Conservation (phyloP, 2,797 vertebrate species). For the Sphaeramia orbicularis region DNA sequence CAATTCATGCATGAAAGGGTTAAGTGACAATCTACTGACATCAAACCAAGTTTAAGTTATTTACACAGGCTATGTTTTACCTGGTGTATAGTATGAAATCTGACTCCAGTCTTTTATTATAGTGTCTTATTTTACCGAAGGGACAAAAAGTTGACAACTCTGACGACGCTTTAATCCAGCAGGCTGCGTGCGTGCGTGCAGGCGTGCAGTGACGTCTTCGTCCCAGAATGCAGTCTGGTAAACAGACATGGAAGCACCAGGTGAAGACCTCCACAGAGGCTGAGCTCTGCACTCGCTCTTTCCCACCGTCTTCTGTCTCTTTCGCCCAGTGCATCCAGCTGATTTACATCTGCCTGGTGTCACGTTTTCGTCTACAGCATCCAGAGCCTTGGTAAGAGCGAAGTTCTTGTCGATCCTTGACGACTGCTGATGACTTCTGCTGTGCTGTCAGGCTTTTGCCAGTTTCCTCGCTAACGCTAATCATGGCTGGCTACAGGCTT, state of each 20-base stretch:
- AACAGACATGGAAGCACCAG: conserved; percentile 91
- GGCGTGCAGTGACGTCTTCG: conserved; percentile 79
- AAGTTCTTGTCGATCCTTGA: conserved; percentile 63
- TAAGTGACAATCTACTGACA: no score
- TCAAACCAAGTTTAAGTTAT: no score
- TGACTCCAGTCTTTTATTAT: no score
- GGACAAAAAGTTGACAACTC: not conserved
- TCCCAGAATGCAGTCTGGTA: conserved; percentile 92
- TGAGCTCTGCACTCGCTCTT: conserved; percentile 81
- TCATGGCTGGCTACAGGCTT: conserved; percentile 76
- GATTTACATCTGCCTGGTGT: conserved; percentile 63
- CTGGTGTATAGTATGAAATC: no score
- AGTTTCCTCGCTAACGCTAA: conserved; percentile 79
- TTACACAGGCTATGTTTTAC: no score
- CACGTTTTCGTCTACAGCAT: conserved; percentile 56
- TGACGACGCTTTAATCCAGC: conserved; percentile 14
- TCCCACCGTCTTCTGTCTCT: conserved; percentile 73
- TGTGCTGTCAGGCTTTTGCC: conserved; percentile 77
- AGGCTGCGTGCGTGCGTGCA: conserved; percentile 61
- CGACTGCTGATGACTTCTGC: conserved; percentile 79
- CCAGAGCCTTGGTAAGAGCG: conserved; percentile 80
- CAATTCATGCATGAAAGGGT: no score
- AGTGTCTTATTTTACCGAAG: no score
- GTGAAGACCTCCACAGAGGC: conserved; percentile 88
- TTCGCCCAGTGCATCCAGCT: conserved; percentile 66